Percentiles rank a stretch among this genome's conserved stretches.
These are phyloP conservation scores for Drosophila testacea DNA, from an alignment of 2,888 invertebrate genomes.

Conservation along the genomic window DNA sequence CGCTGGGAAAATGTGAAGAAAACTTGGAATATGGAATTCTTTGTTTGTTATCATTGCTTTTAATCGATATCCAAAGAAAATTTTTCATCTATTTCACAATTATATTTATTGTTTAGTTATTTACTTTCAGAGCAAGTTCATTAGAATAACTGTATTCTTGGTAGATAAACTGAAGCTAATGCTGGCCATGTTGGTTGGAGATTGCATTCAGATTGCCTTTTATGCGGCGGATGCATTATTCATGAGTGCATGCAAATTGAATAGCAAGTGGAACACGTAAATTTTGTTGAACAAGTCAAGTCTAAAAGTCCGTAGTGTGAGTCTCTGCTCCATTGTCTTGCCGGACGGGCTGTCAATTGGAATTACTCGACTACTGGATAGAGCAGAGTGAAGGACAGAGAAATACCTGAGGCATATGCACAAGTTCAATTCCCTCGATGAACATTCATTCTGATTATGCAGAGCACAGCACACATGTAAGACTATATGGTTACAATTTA, in stretches of 20 bases:
- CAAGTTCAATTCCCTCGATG: conserved; percentile 81
- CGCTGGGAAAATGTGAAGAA: neutral
- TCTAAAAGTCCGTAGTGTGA: neutral
- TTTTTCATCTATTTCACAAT: neutral
- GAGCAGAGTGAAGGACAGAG: conserved; percentile 12
- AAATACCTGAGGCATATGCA: conserved; percentile 54
- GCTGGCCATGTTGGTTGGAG: neutral
- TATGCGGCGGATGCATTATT: conserved; percentile 76
- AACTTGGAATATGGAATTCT: neutral
- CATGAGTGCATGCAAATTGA: conserved; percentile 83
- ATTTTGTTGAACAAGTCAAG: conserved; percentile 23
- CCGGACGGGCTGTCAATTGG: conserved; percentile 55
- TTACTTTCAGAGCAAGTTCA: conserved; percentile 63
- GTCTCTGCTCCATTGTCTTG: conserved; percentile 43
- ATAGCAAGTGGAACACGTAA: conserved; percentile 73
- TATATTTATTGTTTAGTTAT: conserved; percentile 35
- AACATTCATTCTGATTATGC: conserved; percentile 84
- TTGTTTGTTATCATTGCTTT: neutral
- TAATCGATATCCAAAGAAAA: conserved; percentile 7
- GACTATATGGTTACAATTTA: conserved; percentile 1
- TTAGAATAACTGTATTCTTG: conserved; percentile 55
- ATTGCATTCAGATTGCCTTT: conserved; percentile 55
- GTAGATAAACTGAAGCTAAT: neutral
- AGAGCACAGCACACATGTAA: conserved; percentile 43
- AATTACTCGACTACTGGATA: conserved; percentile 52